Evolutionary conservation across 2,113 vertebrate genomes (phyloP).

Genomic region (Malurus alboscapulatus): DNA sequence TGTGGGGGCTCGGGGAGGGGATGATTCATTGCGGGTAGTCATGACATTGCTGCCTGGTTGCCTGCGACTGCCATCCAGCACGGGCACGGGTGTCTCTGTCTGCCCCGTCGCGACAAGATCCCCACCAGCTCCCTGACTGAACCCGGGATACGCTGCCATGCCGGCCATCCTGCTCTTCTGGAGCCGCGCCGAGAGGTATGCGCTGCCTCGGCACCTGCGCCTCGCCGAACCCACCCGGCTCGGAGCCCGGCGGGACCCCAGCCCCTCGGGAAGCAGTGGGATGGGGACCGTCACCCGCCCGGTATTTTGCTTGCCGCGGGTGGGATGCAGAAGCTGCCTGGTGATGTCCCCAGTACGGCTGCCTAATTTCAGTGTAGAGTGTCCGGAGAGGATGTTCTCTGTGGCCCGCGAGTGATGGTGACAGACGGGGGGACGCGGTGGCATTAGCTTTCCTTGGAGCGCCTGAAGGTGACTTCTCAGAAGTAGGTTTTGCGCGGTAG

Average conservation of each 20-base stretch:
- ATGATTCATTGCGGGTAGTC: slow-evolving; percentile 58
- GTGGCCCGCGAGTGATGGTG: neutral
- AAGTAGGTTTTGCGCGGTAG: slow-evolving; percentile 12
- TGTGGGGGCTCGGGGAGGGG: slow-evolving; percentile 47
- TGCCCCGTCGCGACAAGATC: neutral
- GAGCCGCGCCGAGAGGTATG: slow-evolving; percentile 63
- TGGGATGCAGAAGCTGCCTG: neutral
- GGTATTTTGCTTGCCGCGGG: neutral
- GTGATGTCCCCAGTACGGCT: neutral
- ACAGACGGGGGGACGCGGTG: neutral
- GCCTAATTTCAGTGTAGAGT: neutral
- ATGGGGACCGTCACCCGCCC: neutral
- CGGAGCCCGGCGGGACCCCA: neutral
- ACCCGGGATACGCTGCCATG: slow-evolving; percentile 37
- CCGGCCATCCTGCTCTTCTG: slow-evolving; percentile 67
- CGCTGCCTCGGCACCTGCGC: neutral
- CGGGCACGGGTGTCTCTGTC: slow-evolving; percentile 34
- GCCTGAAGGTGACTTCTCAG: slow-evolving; percentile 37
- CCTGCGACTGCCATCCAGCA: slow-evolving; percentile 42
- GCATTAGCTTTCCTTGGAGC: neutral
- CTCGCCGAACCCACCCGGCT: neutral
- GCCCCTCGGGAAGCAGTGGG: neutral
- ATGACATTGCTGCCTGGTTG: slow-evolving; percentile 59
- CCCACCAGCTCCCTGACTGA: neutral
- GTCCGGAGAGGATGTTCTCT: neutral